Conservation (phyloP, 2,888 invertebrate species). For the Xylota segnis region DNA sequence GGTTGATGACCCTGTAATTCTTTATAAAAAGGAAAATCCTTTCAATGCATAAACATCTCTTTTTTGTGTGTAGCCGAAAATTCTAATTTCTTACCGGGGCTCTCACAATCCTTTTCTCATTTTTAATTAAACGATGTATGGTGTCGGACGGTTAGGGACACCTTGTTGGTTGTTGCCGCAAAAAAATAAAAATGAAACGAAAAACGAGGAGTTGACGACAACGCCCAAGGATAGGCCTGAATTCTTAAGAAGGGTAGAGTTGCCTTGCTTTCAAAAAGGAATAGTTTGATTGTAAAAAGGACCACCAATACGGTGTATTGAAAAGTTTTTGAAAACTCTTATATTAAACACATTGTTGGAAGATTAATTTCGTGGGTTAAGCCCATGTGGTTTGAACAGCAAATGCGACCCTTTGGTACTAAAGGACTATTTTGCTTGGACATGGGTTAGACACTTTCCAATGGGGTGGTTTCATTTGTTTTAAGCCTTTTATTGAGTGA, state of each 20-base stretch:
- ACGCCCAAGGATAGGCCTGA: conserved; percentile 29
- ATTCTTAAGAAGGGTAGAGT: conserved; percentile 6
- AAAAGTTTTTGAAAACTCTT: conserved; percentile 18
- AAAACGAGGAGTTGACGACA: conserved; percentile 18
- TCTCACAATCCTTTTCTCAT: conserved; percentile 22
- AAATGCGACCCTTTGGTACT: conserved; percentile 4
- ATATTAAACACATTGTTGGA: conserved; percentile 16
- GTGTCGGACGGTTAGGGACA: conserved; percentile 2
- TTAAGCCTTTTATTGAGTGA: conserved; percentile 18
- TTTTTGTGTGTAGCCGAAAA: conserved; percentile 3
- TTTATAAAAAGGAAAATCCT: conserved; percentile 6
- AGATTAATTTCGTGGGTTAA: conserved; percentile 33
- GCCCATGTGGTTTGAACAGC: background rate
- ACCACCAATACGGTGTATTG: background rate
- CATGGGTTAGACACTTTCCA: conserved; percentile 6
- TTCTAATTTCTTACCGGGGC: conserved; percentile 15
- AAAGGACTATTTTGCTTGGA: conserved; percentile 5
- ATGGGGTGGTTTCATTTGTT: conserved; percentile 2
- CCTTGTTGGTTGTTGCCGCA: conserved; percentile 12
- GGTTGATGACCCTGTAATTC: conserved; percentile 27
- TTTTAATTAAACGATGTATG: conserved; percentile 45
- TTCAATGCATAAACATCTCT: conserved; percentile 19
- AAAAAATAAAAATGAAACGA: background rate
- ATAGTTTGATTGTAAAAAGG: conserved; percentile 45
- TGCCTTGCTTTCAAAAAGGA: conserved; percentile 2